Percentiles rank a stretch among this genome's conserved stretches.
Conservation (phyloP, 1,140 invertebrate genomes). For the Marisa cornuarietis region DNA sequence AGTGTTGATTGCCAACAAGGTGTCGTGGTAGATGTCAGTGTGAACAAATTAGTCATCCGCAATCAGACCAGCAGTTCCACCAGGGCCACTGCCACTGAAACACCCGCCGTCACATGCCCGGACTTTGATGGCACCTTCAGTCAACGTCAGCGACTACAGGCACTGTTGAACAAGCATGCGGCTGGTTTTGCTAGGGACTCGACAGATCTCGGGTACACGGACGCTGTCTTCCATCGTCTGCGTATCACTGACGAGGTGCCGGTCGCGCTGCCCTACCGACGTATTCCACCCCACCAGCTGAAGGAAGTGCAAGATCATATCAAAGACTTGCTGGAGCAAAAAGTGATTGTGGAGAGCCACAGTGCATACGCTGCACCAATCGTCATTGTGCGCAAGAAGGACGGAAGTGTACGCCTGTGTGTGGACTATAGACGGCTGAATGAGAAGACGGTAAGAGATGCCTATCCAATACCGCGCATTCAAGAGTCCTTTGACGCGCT, state of each 20-base stretch:
- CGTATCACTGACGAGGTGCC: constrained; percentile 22
- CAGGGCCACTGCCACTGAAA: no score
- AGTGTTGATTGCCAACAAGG: no score
- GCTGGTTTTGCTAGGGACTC: no score
- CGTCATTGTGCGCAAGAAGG: constrained; percentile 37
- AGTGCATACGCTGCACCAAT: constrained; percentile 30
- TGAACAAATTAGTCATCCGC: no score
- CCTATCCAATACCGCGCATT: constrained; percentile 31
- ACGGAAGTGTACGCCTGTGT: constrained; percentile 26
- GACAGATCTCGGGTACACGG: constrained; percentile 15
- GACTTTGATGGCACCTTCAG: no score
- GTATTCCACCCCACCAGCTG: constrained; percentile 5
- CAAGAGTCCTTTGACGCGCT: constrained; percentile 30
- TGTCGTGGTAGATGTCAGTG: no score
- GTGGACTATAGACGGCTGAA: constrained; percentile 39
- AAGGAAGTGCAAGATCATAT: constrained; percentile 25
- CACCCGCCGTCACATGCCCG: no score
- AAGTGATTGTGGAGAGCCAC: constrained; percentile 17
- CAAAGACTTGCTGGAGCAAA: constrained; percentile 9
- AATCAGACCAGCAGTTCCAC: no score
- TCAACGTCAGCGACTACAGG: no score
- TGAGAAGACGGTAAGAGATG: constrained; percentile 16
- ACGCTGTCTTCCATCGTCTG: constrained; percentile 14
- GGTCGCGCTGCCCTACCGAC: constrained; percentile 7
- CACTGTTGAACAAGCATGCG: no score